Base-by-base conservation (phyloP, 1,140 invertebrate species). In the Aphidius gifuensis region DNA sequence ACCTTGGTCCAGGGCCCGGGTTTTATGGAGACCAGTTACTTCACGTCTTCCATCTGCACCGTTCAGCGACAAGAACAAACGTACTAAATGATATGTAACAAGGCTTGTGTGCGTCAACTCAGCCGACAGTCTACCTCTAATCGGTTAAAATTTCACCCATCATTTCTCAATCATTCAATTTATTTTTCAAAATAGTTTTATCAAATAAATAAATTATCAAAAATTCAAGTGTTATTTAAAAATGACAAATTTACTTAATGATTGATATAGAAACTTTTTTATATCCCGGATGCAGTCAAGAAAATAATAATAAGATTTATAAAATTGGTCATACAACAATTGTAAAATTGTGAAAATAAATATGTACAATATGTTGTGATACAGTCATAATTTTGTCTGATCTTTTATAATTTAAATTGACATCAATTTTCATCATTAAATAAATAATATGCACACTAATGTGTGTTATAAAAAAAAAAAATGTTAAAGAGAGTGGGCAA, bases 51-150 rank as follows among this genome's bases (percentile, higher is more conserved):
- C 72, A 62, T 82, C 81, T 73, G 84, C 87, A 78, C 87, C 84
- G 81, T 88, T 88, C 83, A 90, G 85, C 83, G 85, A 89, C 84
- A 89, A 86, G 85, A 90, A 90, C 84, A 90, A 86, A 85, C 85
- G 87, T 85, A 90, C 88, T 91, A 87, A 85, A 84, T 74, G 73
- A 76, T 85, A 16, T 16, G 16, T 16, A 85, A 85, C 83, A 85
- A 81, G 77, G 73, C 72, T 70, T 55, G 40, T 57, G 61, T 62
- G 58, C 61, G 69, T 74, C 74, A 55, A 74, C 68, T 72, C 71
- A 72, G 69, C 67, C 70, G 65, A 69, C 68, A 66, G 69, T 64
- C 66, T 66, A 55, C 8, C 53, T 39, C 44, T 23, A 61, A 46
- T 44, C 49, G 40, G 48, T 45, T 42, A 51, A 21, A 21, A 51